These are phyloP conservation scores for Syngnathus typhle DNA, from an alignment of 2,113 vertebrate genomes.

Conservation along the genomic window DNA sequence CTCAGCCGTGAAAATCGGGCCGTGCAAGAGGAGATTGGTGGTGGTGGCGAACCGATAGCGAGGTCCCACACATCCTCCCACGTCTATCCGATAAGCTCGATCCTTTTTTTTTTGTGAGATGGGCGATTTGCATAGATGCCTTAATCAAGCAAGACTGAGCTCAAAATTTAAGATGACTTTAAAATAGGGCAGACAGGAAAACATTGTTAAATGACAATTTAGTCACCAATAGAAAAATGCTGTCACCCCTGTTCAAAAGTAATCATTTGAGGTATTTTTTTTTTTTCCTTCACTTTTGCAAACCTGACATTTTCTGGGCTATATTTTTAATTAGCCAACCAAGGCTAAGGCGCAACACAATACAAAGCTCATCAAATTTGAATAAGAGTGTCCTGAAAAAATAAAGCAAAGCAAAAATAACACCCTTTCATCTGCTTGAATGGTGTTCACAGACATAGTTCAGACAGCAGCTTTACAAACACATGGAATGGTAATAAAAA, in stretches of 20 bases:
- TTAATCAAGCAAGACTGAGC: slow-evolving; percentile 40
- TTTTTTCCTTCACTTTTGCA: background rate
- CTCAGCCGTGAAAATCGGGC: slow-evolving; percentile 35
- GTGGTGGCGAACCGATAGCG: slow-evolving; percentile 25
- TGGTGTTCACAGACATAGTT: slow-evolving; percentile 39
- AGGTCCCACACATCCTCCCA: slow-evolving; percentile 49
- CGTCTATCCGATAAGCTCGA: slow-evolving; percentile 38
- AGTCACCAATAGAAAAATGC: background rate
- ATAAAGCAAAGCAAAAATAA: slow-evolving; percentile 33
- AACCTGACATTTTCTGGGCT: slow-evolving; percentile 29
- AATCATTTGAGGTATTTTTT: slow-evolving; percentile 5
- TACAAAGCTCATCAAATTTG: slow-evolving; percentile 62
- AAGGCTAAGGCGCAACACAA: slow-evolving; percentile 44
- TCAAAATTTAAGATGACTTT: slow-evolving; percentile 10
- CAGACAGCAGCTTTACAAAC: slow-evolving; percentile 40
- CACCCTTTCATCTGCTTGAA: slow-evolving; percentile 56
- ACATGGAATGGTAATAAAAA: slow-evolving; percentile 17
- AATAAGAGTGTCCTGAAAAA: slow-evolving; percentile 28
- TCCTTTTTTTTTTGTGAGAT: slow-evolving; percentile 45
- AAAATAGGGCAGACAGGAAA: background rate
- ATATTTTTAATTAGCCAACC: slow-evolving; percentile 51
- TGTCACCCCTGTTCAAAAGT: background rate
- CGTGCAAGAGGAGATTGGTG: slow-evolving; percentile 33
- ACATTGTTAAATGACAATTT: background rate
- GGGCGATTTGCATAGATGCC: slow-evolving; percentile 39